Evolutionary conservation across 1,140 invertebrate genomes (phyloP), one percentile per base, ranked within the genome.

Genomic region (Diorhabda elongata): DNA sequence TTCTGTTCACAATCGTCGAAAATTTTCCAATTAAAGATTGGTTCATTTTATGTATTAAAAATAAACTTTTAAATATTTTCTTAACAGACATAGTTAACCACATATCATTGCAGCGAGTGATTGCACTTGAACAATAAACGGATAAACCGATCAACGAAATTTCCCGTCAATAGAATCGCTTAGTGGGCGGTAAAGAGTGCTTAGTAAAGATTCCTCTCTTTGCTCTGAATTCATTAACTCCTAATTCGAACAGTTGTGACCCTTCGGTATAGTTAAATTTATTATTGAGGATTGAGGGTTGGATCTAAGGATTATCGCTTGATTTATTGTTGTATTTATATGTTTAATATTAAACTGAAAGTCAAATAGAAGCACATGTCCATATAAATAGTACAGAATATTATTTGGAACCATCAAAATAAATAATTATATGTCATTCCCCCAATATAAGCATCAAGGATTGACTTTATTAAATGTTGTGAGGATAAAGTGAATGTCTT

Each of bases 281-380:
- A 52, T 52, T n/a, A n/a, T 8, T 52, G 47, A 52, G 47, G 47
- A 7, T 58, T 58, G 26, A n/a, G 47, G 47, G n/a, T 8, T 52
- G n/a, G 6, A 52, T 52, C 47, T 58, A 44, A 56, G 66, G 58
- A 67, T 61, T 58, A 66, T 66, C 60, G 69, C 64, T 65, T 69
- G 68, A 69, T 72, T 72, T 72, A 72, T 72, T 59, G 59, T 9
- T n/a, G 41, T 60, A 69, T 70, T 72, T 68, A 73, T 62, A 58
- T 58, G 68, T 67, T 72, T 70, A 67, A 67, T 69, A 67, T 70
- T 64, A 72, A 61, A 72, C 65, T 52, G 47, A 6, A 52, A n/a
- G 47, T 52, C 47, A 6, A 52, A 52, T 26, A 26, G 26, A 26
- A 26, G 26, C 26, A 26, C 26, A 26, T 26, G 26, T 26, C 26